These are phyloP conservation scores for Stichodactyla helianthus DNA, from an alignment of 64 coral and sea anemone genomes.

Conservation along the genomic window DNA sequence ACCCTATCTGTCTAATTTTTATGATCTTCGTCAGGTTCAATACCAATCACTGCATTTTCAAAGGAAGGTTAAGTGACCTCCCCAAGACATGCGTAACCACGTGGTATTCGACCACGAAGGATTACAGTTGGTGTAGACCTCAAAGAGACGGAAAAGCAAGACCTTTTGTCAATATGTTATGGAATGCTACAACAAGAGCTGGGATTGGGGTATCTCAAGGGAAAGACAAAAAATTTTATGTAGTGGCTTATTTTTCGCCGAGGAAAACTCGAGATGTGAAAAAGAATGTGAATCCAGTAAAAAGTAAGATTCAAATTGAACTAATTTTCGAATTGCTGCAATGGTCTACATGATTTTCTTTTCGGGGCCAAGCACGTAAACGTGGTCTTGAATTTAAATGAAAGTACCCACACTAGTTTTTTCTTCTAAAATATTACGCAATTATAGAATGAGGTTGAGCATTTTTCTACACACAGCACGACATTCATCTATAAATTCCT, in stretches of 20 bases:
- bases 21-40: constrained; percentile 34
- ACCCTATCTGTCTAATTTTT: neutral
- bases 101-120: constrained; percentile 68
- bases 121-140: constrained; percentile 67
- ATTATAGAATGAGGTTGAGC: too few species aligned
- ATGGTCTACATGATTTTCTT: too few species aligned
- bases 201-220: constrained; percentile 63
- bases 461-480: too few species aligned
- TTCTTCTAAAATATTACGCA: too few species aligned
- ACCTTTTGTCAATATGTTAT: constrained; percentile 90
- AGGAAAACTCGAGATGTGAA: constrained; percentile 39
- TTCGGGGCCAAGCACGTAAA: too few species aligned
- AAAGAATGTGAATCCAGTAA: constrained; percentile 64
- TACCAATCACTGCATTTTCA: constrained; percentile 66
- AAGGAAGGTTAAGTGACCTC: constrained; percentile 30
- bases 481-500: too few species aligned
- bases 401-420: too few species aligned
- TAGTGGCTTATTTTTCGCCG: constrained; percentile 64
- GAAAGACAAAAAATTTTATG: constrained; percentile 29
- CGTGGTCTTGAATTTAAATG: too few species aligned
- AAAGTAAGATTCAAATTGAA: constrained; percentile 32
- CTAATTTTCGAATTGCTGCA: too few species aligned
- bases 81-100: constrained; percentile 38
- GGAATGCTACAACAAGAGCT: constrained; percentile 53
- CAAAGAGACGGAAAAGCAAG: constrained; percentile 43